Conservation (phyloP, 2,888 invertebrate species). For the Sympetrum striolatum region DNA sequence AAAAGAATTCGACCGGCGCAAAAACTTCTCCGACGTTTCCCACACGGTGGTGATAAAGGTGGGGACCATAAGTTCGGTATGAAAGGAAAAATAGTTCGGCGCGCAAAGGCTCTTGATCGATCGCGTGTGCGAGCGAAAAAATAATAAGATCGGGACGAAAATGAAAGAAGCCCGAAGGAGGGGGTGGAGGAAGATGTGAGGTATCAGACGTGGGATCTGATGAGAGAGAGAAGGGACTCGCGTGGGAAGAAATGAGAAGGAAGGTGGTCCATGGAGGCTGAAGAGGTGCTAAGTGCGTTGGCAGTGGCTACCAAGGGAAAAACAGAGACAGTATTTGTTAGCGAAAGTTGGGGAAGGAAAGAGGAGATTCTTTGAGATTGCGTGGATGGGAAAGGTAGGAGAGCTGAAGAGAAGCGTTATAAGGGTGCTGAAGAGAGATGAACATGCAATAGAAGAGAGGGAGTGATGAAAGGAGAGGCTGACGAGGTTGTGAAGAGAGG, state of each 20-base stretch:
- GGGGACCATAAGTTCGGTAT: neutral
- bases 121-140: neutral
- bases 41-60: too few relatives aligned
- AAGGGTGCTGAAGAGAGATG: neutral
- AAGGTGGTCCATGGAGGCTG: neutral
- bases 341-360: too few relatives aligned
- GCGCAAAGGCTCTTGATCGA: neutral
- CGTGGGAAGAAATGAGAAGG: neutral
- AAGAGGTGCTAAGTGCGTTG: neutral
- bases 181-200: neutral
- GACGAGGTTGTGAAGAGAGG: too few relatives aligned
- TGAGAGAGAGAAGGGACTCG: neutral
- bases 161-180: neutral
- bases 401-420: neutral
- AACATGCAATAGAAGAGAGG: too few relatives aligned
- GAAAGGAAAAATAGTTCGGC: neutral
- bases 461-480: too few relatives aligned
- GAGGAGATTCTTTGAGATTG: too few relatives aligned
- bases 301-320: neutral
- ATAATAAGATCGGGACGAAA: neutral
- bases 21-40: too few relatives aligned
- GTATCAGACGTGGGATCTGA: neutral
- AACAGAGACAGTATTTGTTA: neutral
- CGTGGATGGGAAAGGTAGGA: too few relatives aligned
- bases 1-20: too few relatives aligned